phyloP scores from a whole-genome alignment of 2,797 vertebrate species.

The Dermochelys coriacea region DNA sequence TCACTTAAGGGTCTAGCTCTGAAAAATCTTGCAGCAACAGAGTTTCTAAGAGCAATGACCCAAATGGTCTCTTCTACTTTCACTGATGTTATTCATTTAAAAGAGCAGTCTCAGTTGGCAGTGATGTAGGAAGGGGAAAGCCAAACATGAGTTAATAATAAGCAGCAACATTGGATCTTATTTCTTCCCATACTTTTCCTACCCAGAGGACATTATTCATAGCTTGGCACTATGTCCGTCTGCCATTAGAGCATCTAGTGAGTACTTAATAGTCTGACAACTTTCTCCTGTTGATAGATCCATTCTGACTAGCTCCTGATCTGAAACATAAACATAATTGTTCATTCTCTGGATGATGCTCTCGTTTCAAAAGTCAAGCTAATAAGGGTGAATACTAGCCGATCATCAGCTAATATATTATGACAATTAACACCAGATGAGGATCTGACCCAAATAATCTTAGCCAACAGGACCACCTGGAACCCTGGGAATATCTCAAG shows the following conservation, averaged over 20 bases:
- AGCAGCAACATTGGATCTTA: not conserved
- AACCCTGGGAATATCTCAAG: not conserved
- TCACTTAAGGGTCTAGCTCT: not conserved
- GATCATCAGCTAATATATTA: not conserved
- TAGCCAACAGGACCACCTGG: not conserved
- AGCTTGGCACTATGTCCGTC: not conserved
- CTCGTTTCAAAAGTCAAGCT: not conserved
- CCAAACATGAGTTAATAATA: not conserved
- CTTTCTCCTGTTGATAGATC: not conserved
- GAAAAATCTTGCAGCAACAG: not conserved
- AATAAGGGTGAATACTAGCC: not conserved
- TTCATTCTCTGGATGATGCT: not conserved
- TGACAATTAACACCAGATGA: not conserved
- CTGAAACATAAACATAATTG: not conserved
- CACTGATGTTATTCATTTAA: not conserved
- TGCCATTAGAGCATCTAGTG: no score
- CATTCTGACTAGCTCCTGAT: not conserved
- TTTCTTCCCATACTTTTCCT: not conserved
- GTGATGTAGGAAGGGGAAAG: not conserved
- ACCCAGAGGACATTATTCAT: not conserved
- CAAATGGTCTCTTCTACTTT: not conserved
- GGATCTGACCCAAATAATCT: not conserved
- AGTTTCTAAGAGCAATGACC: not conserved
- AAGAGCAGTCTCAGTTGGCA: not conserved
- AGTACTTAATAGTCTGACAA: not conserved